Evolutionary conservation across 2,888 invertebrate species (phyloP), one percentile per base, ranked within the genome.

Genomic region (Synergus gifuensis): DNA sequence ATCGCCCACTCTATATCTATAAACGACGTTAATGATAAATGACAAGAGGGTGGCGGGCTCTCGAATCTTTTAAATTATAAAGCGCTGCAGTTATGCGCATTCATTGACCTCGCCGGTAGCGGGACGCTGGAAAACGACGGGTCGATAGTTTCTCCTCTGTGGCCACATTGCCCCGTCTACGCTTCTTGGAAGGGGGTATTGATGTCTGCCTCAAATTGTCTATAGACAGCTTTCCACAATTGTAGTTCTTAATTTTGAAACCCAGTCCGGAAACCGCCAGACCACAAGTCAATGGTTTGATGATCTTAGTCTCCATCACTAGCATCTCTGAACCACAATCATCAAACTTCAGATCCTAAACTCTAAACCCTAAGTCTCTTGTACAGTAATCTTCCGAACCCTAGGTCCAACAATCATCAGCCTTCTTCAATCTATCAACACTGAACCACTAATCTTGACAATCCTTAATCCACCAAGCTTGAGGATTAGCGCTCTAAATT

Each of bases 51-150:
- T 76, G 63, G 80, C 77, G 58, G 67, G 77, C 80, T 69, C 40
- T 46, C 62, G 63, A 42, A 60, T 78, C 79, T 79, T 79, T 76
- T 83, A 76, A 83, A 83, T 84, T 79, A 84, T 82, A 76, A 80
- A 83, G 81, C 78, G 76, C 79, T 81, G 63, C 79, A 64, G 77
- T 81, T 77, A 79, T 79, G 79, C 67, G 66, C 81, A 83, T 84
- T 79, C 79, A 82, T 83, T 83, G 79, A 83, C 78, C 77, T 79
- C 81, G 79, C 81, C 76, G 77, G 66, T 81, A 77, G 64, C 78
- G 58, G 49, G 76, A 69, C 76, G 67, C 79, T 63, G 82, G 76
- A 76, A 80, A 78, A 79, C 54, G 76, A 40, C 76, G 79, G 79
- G 80, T 83, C 82, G 82, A 83, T 82, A 82, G n/a, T 82, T 81